Evolutionary conservation across 1,140 invertebrate genomes (phyloP), one percentile per base, ranked within the genome.

Genomic region (Aphaenogaster rudis): DNA sequence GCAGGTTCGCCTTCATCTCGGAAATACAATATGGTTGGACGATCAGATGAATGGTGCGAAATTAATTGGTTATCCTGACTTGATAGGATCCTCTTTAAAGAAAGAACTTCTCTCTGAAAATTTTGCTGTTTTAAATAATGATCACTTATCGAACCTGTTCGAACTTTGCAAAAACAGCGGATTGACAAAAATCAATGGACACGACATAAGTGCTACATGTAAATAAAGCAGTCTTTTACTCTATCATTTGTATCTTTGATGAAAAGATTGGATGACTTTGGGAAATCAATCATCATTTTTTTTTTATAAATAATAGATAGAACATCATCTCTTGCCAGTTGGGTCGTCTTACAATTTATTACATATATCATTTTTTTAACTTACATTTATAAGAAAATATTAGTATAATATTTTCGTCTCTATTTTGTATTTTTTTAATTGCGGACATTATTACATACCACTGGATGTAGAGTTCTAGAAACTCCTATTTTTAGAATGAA

Each of bases 1-100:
- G 66, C 69, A 95, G 94, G 93, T 95, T 48, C 72, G 88, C 13
- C 80, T 95, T 21, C 93, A 94, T 64, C 74, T 95, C 15, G 92
- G 91, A 8, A 91, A 95, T 85, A 94, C 92, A 15, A 77, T 95
- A 11, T 95, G 94, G 94, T 76, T 94, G 3, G 84, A 95, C 67
- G 91, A 93, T n/a, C n/a, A n/a, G n/a, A n/a, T n/a, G n/a, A n/a
- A n/a, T n/a, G n/a, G n/a, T n/a, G n/a, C 90, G 3, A 91, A 94
- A 86, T 69, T 95, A n/a, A 50, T 78, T 54, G 92, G 91, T 13
- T 87, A 91, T 69, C 42, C 82, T n/a, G 93, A 93, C 77, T 15
- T 95, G 28, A 78, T 89, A 39, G 88, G 82, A 9, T 88, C 90
- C 0, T 92, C 88, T 6, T 69, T 95, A 17, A 94, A 92, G 76